These are phyloP conservation scores for Diarsia mendica DNA, from an alignment of 2,888 invertebrate species.

Conservation along the genomic window DNA sequence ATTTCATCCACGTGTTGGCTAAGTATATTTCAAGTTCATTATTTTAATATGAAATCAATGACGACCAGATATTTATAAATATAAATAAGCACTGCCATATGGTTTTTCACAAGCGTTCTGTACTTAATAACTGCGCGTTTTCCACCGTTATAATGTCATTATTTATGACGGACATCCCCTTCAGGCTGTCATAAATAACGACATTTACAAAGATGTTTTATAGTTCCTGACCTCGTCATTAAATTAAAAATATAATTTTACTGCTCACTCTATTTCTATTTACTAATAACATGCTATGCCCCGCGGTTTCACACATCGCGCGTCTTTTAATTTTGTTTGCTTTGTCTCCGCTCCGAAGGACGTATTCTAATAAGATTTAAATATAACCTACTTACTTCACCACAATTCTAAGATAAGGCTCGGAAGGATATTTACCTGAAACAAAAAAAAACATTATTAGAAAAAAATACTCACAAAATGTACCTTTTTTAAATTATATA, in stretches of 20 bases:
- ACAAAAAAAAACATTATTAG: slow-evolving; percentile 32
- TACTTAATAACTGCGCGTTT: background rate
- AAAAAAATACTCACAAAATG: background rate
- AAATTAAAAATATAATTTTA: background rate
- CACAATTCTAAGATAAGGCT: background rate
- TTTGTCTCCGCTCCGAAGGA: background rate
- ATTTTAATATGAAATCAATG: slow-evolving; percentile 33
- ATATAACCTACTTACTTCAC: background rate
- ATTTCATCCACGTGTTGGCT: background rate
- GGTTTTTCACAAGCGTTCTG: slow-evolving; percentile 24
- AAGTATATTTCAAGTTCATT: background rate
- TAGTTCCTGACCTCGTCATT: background rate
- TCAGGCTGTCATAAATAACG: background rate
- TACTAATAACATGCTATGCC: background rate
- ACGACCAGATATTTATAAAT: slow-evolving; percentile 13
- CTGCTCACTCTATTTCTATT: background rate
- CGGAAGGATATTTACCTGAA: slow-evolving; percentile 56
- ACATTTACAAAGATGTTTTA: background rate
- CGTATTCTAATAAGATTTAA: background rate
- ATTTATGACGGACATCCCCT: background rate
- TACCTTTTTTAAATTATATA: no score
- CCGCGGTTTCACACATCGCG: background rate
- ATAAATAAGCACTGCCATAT: slow-evolving; percentile 23
- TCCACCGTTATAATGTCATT: background rate
- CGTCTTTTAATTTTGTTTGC: background rate